phyloP scores from a whole-genome alignment of 2,888 invertebrate genomes.

The Pimpla rufipes region DNA sequence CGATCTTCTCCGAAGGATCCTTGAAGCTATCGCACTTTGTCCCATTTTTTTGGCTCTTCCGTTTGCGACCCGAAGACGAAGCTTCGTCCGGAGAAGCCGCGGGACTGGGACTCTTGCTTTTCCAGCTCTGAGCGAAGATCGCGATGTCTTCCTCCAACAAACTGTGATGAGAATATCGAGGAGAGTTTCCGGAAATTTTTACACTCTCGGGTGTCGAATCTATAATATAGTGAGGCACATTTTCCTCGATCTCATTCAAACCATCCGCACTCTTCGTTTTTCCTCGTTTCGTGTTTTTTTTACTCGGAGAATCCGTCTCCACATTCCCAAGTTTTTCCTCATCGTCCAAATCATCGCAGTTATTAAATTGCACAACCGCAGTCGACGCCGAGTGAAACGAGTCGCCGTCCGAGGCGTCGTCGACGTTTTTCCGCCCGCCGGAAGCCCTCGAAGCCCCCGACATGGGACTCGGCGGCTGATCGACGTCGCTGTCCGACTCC shows the following conservation, averaged over 20 bases:
- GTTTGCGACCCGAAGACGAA: background rate
- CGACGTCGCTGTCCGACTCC: conserved; percentile 52
- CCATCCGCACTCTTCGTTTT: conserved; percentile 10
- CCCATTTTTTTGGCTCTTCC: background rate
- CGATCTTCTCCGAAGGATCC: background rate
- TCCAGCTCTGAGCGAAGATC: conserved; percentile 32
- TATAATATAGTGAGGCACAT: background rate
- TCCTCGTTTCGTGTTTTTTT: background rate
- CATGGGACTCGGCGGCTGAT: conserved; percentile 11
- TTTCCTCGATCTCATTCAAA: conserved; percentile 18
- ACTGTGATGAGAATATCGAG: background rate
- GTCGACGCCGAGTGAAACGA: conserved; percentile 28
- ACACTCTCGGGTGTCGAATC: background rate
- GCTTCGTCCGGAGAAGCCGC: too few relatives aligned
- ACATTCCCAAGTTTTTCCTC: background rate
- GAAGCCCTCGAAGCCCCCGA: conserved; percentile 23
- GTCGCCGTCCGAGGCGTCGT: conserved; percentile 33
- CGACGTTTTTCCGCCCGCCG: background rate
- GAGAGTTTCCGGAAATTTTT: conserved; percentile 21
- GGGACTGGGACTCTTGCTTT: background rate
- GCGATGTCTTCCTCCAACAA: background rate
- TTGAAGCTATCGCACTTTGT: background rate
- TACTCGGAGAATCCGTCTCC: conserved; percentile 5
- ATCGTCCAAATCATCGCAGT: conserved; percentile 17
- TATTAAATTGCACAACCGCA: background rate